Evolutionary conservation across 2,888 invertebrate species (phyloP).

Genomic region (Chloroclystis v-ata): DNA sequence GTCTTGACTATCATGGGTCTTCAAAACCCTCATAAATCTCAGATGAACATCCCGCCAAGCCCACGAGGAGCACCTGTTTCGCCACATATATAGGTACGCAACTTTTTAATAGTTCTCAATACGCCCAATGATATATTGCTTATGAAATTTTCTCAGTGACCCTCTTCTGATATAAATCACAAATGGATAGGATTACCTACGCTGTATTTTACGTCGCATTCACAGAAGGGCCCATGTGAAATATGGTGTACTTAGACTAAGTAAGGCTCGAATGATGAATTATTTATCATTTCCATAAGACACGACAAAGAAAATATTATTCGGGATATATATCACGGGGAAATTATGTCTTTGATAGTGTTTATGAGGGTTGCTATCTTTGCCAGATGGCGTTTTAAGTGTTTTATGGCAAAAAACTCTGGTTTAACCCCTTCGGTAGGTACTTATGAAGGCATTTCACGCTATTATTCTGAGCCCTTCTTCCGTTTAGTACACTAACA

Average conservation of each 20-base stretch:
- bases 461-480: neutral
- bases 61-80: neutral
- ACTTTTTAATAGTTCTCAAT: slow-evolving; percentile 50
- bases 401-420: slow-evolving; percentile 3
- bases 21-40: no score
- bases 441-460: neutral
- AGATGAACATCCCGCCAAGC: no score
- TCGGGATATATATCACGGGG: slow-evolving; percentile 34
- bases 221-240: slow-evolving; percentile 69
- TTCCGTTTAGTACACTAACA: no score
- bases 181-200: slow-evolving; percentile 71
- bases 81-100: slow-evolving; percentile 3
- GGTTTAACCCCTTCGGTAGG: neutral
- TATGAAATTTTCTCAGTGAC: slow-evolving; percentile 67
- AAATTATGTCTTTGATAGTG: slow-evolving; percentile 41
- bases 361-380: slow-evolving; percentile 31
- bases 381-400: slow-evolving; percentile 8
- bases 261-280: slow-evolving; percentile 71
- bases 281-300: slow-evolving; percentile 66
- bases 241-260: slow-evolving; percentile 73
- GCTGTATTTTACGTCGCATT: slow-evolving; percentile 72
- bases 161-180: slow-evolving; percentile 70
- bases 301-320: slow-evolving; percentile 54
- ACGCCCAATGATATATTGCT: slow-evolving; percentile 57
- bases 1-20: no score